Evolutionary conservation across 2,113 vertebrate species (phyloP).

Genomic region (Myanophis thanlyinensis): DNA sequence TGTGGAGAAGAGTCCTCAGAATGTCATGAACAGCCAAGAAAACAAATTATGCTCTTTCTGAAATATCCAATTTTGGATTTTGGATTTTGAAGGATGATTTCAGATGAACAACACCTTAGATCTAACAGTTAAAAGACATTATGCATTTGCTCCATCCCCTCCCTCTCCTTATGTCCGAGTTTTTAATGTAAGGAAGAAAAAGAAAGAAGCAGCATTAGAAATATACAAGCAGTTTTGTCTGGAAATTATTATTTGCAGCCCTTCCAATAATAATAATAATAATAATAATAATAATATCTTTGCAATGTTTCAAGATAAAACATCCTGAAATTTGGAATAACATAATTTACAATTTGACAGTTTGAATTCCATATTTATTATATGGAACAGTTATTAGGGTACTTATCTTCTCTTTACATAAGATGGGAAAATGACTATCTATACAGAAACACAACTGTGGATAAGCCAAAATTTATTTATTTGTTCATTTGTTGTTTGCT

Average conservation of each 20-base stretch:
- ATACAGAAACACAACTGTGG: neutral
- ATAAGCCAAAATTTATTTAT: neutral
- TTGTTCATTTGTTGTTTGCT: neutral
- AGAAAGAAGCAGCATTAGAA: neutral
- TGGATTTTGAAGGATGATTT: neutral
- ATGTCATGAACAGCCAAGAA: neutral
- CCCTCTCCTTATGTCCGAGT: neutral
- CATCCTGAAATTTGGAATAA: neutral
- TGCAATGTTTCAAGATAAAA: neutral
- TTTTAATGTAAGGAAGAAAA: neutral
- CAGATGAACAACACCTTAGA: neutral
- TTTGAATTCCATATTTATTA: neutral
- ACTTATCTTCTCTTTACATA: neutral
- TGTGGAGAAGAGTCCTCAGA: neutral
- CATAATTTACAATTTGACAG: neutral
- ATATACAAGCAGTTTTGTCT: neutral
- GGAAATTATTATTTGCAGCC: neutral
- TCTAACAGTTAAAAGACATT: neutral
- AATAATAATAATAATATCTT: no score
- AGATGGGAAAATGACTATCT: neutral
- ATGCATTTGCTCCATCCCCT: neutral
- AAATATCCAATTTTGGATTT: neutral
- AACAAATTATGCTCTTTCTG: neutral
- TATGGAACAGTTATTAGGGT: neutral
- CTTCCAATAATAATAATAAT: no score